Percentiles rank a stretch among this genome's conserved stretches.
These are phyloP conservation scores for Atrina japonica DNA, from an alignment of 2,888 invertebrate species.

Conservation along the genomic window DNA sequence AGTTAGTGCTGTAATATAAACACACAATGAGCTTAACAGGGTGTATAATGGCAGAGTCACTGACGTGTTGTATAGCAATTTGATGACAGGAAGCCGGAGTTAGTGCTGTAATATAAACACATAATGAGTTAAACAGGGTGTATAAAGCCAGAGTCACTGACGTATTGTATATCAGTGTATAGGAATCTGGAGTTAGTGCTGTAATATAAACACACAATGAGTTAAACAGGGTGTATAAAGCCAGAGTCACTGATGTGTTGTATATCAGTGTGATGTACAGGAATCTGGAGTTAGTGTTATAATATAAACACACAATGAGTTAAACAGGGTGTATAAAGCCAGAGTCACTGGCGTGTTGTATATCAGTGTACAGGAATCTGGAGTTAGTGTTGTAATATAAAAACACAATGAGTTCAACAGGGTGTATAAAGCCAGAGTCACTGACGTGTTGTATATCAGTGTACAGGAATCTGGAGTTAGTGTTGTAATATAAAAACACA, in stretches of 20 bases:
- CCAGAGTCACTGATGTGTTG: conserved; percentile 98
- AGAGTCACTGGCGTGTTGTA: too few relatives aligned
- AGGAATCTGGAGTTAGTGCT: conserved; percentile 97
- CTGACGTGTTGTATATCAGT: conserved; percentile 98
- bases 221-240: conserved; percentile 98
- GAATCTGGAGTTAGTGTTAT: conserved; percentile 94
- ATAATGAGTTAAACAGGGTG: too few relatives aligned
- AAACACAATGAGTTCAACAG: conserved; percentile 88
- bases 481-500: conserved; percentile 83
- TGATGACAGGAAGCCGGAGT: conserved; percentile 99
- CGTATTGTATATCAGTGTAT: conserved; percentile 99
- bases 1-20: conserved; percentile 86
- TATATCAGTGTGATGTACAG: conserved; percentile 99
- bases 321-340: conserved; percentile 98
- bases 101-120: conserved; percentile 84
- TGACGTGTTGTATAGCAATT: conserved; percentile 98
- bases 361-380: conserved; percentile 98
- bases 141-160: conserved; percentile 98
- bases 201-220: conserved; percentile 59
- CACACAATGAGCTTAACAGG: conserved; percentile 87
- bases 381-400: conserved; percentile 87
- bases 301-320: conserved; percentile 35
- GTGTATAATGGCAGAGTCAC: conserved; percentile 98
- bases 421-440: conserved; percentile 97
- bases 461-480: conserved; percentile 98